Conservation (phyloP, 2,797 vertebrate species). For the Gadopsis marmoratus region DNA sequence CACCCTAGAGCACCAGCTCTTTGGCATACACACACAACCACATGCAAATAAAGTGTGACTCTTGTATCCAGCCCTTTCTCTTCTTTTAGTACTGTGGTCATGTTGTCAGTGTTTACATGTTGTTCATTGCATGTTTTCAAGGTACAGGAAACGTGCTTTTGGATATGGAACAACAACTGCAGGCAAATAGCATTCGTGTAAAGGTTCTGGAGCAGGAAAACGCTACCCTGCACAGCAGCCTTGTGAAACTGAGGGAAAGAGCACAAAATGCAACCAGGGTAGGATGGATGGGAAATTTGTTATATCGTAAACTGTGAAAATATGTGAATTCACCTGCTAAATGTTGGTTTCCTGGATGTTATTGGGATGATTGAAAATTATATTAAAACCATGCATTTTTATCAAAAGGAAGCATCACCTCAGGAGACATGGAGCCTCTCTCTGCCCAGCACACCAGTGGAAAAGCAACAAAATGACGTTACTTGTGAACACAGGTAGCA, state of each 20-base stretch:
- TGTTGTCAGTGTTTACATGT: conserved; percentile 5
- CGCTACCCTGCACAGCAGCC: conserved; percentile 72
- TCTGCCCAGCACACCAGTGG: conserved; percentile 18
- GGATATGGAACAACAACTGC: conserved; percentile 93
- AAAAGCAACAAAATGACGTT: conserved; percentile 2
- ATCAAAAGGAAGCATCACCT: conserved; percentile 76
- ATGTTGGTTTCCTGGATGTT: conserved; percentile 7
- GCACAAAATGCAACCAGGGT: conserved; percentile 80
- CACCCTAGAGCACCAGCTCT: not conserved
- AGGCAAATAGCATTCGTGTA: conserved; percentile 90
- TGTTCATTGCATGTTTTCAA: conserved; percentile 61
- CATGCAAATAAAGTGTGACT: not conserved
- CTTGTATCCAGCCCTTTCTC: not conserved
- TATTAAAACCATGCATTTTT: not conserved
- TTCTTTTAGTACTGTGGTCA: not conserved
- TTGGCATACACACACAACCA: not conserved
- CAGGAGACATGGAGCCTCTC: conserved; percentile 66
- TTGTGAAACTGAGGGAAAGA: conserved; percentile 85
- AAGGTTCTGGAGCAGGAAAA: conserved; percentile 91
- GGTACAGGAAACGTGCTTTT: conserved; percentile 87
- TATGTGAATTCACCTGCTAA: not conserved
- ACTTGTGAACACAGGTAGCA: not conserved
- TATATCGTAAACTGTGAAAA: not conserved
- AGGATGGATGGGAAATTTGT: not conserved
- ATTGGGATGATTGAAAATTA: not conserved